Conservation (phyloP, 2,113 vertebrate species). For the Taxidea taxus region DNA sequence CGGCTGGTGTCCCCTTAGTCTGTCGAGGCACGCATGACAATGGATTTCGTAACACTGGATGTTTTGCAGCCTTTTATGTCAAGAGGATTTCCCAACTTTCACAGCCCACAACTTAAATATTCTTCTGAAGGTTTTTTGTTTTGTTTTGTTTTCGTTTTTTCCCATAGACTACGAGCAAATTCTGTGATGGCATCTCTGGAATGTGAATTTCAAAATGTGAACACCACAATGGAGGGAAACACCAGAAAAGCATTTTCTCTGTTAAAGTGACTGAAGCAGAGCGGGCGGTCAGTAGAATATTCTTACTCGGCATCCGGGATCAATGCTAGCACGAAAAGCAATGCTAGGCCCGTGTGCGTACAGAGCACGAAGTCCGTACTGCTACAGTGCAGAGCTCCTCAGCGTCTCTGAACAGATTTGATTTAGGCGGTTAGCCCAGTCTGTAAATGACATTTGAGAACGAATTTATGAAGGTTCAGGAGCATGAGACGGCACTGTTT, state of each 20-base stretch:
- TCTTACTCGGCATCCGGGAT: not conserved
- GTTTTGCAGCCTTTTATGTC: conserved; percentile 50
- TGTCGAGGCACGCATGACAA: conserved; percentile 49
- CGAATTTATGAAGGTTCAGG: not conserved
- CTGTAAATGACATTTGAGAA: conserved; percentile 6
- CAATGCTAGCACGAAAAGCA: not conserved
- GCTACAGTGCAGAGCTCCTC: not conserved
- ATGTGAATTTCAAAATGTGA: conserved; percentile 8
- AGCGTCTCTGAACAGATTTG: not conserved
- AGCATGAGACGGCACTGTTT: not conserved
- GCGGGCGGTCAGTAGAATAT: not conserved
- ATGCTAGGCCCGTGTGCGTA: not conserved
- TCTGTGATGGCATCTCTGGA: conserved; percentile 46
- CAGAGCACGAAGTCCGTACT: fast-evolving
- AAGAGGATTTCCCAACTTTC: conserved; percentile 44
- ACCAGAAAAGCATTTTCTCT: not conserved
- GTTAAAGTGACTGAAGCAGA: conserved; percentile 30
- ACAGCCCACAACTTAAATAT: not conserved
- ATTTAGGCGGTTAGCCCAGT: not conserved
- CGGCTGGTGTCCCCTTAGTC: conserved; percentile 33
- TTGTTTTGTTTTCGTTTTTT: not conserved
- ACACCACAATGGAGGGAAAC: not conserved
- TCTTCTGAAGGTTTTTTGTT: conserved; percentile 5
- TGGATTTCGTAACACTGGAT: conserved; percentile 32
- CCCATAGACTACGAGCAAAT: conserved; percentile 28